Evolutionary conservation across 37 sponge, comb jelly and placozoan genomes (phyloP), one percentile per base, ranked within the genome.

Genomic region (Tethya wilhelma): DNA sequence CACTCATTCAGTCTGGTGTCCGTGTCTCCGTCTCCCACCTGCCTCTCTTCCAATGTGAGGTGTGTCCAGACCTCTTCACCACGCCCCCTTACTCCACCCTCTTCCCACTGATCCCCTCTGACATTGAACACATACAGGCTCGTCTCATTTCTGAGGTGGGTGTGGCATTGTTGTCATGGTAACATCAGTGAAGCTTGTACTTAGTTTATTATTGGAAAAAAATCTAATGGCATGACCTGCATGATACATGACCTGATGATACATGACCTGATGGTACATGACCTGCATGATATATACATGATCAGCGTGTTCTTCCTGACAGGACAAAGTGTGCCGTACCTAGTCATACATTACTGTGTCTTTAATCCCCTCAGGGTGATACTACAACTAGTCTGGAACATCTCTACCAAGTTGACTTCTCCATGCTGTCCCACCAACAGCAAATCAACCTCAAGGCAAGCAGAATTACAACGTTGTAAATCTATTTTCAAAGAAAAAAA

Each of bases 91-190:
- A 60, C 44, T 62, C 63, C 64, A 64, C 77, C 23, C 84, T 88
- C 44, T 75, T 69, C 53, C 84, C 89, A 17, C 65, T 88, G 23
- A 58, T 82, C 2, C 89, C 89, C 14, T 83, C 89, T 23, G 83
- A 75, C 59, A 14, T 82, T 4, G 36, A 55, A 4, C 40, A 43
- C 38, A 60, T 86, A 12, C 56, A 64, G n/a, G 65, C 74, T 23
- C 57, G 67, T 28, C 43, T 69, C 8, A 53, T 83, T 49, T 41
- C 56, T 29, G 75, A 80, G 65, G 87, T 87, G 23, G n/a, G n/a
- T n/a, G n/a, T n/a, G n/a, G n/a, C n/a, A n/a, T 19, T 19, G 9
- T 14, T 49, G 9, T 49, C 14, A 14, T 14, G 9, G 53, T 14
- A 19, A 49, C 53, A 49, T 49, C 14, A 19, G 14, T 14, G 14